These are phyloP conservation scores for Eriosoma lanigerum DNA, from an alignment of 1,140 invertebrate species.

Conservation along the genomic window DNA sequence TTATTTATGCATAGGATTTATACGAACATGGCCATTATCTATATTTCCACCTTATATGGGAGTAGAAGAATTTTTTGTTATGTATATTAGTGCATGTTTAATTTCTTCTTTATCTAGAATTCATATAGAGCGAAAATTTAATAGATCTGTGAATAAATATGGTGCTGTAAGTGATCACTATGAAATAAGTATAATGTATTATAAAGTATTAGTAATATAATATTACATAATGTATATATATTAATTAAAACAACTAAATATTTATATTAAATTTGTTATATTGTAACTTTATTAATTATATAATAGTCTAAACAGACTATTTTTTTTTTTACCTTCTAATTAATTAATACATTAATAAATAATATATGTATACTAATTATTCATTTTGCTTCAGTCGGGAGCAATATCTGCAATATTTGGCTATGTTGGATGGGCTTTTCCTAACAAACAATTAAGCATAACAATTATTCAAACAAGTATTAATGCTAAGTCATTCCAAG, in stretches of 20 bases:
- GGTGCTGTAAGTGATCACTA: background rate
- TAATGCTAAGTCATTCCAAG: background rate
- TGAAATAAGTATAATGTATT: too few relatives aligned
- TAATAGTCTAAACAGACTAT: too few relatives aligned
- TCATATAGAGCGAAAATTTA: background rate
- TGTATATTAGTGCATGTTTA: constrained; percentile 1
- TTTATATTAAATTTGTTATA: too few relatives aligned
- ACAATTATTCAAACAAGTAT: background rate
- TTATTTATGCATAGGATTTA: too few relatives aligned
- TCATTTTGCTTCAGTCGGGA: background rate
- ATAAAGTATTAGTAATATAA: background rate
- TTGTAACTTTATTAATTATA: too few relatives aligned
- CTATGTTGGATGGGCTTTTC: background rate
- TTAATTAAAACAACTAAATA: too few relatives aligned
- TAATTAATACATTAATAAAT: too few relatives aligned
- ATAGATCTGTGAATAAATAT: background rate
- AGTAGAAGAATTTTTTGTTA: constrained; percentile 34
- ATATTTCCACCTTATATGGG: background rate
- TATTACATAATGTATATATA: background rate
- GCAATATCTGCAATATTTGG: constrained; percentile 16
- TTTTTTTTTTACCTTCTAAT: too few relatives aligned
- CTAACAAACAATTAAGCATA: background rate
- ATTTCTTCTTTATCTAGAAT: constrained; percentile 1
- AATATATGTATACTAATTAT: too few relatives aligned
- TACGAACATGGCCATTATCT: constrained; percentile 34